Evolutionary conservation across 2,888 invertebrate species (phyloP), one percentile per base, ranked within the genome.

Genomic region (Drosophila colorata): DNA sequence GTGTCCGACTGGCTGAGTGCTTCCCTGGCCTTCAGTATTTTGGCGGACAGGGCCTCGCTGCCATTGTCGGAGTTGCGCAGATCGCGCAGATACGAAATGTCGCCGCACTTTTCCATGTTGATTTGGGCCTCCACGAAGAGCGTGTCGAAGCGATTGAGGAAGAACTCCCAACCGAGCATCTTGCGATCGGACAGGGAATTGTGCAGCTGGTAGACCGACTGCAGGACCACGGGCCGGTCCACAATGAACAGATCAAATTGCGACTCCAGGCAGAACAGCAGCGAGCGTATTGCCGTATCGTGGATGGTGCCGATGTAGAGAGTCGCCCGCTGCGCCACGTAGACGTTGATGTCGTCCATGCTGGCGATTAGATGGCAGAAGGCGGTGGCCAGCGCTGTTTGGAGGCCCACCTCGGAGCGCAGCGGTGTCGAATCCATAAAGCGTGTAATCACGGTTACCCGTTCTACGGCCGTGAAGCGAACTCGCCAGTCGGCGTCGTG

Each of bases 241-340:
- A 97, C 96, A 68, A 99, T 98, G 71, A 99, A 98, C 68, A 97
- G 95, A 93, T 99, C 99, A 93, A 99, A 99, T 93, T 99, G 99
- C 0, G 97, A 97, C 93, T 99, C 99, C 93, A 99, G 93, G 92
- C 99, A 99, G 94, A 96, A 95, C 57, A 98, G 95, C 73, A 98
- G 93, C 61, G 97, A 95, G 96, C 97, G 93, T 40, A 98, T 94
- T 53, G 98, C 97, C 55, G 95, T 94, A 88, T 97, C 97, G 90
- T 98, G 98, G 86, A 99, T 95, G 14, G 98, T 98, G 79, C 98
- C 98, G 61, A 99, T 94, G 92, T 97, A 98, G 2, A 98, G 93
- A 1, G 97, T 97, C 4, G 98, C 96, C 80, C 98, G 94, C 92
- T 99, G 99, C 0, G 99, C 98, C 2, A 99, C 98, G 80, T 98